These are phyloP conservation scores for Melanotaenia parkinsoni DNA, from an alignment of 2,797 vertebrate genomes.

Conservation along the genomic window DNA sequence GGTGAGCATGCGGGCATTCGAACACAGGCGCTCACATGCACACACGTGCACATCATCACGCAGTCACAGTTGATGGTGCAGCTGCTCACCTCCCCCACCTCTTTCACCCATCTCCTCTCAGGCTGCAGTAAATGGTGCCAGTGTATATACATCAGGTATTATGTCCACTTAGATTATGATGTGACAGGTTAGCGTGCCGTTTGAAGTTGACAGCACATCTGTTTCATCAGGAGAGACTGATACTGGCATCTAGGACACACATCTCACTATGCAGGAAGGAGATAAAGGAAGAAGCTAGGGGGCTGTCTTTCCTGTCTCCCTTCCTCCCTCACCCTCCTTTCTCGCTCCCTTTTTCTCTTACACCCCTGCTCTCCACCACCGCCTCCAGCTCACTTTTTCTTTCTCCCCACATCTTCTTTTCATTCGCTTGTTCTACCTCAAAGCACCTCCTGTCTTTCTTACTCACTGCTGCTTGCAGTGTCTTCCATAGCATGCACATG, in stretches of 20 bases:
- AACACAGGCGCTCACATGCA: slow-evolving; percentile 66
- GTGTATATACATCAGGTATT: slow-evolving; percentile 88
- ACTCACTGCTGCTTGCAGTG: slow-evolving; percentile 59
- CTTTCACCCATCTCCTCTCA: slow-evolving; percentile 79
- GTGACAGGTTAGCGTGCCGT: slow-evolving; percentile 87
- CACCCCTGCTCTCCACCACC: slow-evolving; percentile 45
- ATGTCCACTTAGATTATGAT: slow-evolving; percentile 91
- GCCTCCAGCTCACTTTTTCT: slow-evolving; percentile 69
- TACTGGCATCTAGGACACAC: slow-evolving; percentile 91
- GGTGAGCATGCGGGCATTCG: slow-evolving; percentile 59
- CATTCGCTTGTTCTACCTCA: slow-evolving; percentile 64
- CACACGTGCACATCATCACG: slow-evolving; percentile 67
- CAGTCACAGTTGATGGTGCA: slow-evolving; percentile 75
- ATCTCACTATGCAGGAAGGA: slow-evolving; percentile 86
- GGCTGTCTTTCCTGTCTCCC: slow-evolving; percentile 83
- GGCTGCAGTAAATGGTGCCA: slow-evolving; percentile 85
- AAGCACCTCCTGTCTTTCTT: slow-evolving; percentile 64
- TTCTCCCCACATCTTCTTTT: slow-evolving; percentile 57
- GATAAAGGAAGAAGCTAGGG: slow-evolving; percentile 84
- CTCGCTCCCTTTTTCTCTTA: slow-evolving; percentile 57
- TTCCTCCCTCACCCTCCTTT: slow-evolving; percentile 60
- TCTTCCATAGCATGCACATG: slow-evolving; percentile 31
- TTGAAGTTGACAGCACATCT: slow-evolving; percentile 92
- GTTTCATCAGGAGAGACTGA: slow-evolving; percentile 89
- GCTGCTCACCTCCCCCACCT: slow-evolving; percentile 77